phyloP scores from a whole-genome alignment of 1,140 invertebrate genomes.

The Zaprionus kolodkinae region DNA sequence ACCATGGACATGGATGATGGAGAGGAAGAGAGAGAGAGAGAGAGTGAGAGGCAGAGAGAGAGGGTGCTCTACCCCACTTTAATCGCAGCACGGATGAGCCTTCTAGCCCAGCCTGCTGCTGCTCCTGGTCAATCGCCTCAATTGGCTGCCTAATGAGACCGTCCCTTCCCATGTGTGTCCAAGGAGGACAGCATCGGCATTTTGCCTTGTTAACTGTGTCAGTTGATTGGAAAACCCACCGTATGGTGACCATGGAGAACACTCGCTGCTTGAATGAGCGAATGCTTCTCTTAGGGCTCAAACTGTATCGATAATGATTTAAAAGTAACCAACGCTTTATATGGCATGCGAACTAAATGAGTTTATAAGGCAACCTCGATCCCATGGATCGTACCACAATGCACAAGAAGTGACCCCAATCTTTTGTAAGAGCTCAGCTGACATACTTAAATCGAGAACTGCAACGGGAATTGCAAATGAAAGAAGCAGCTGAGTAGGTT shows the following conservation, averaged over 20 bases:
- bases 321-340: not conserved
- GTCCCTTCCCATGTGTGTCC: not conserved
- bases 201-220: slow-evolving; percentile 6
- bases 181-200: not conserved
- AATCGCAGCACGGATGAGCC: not conserved
- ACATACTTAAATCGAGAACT: not conserved
- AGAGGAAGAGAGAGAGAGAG: not conserved
- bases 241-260: not conserved
- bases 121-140: not conserved
- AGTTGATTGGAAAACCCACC: not conserved
- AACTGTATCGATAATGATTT: not conserved
- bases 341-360: not conserved
- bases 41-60: too few relatives aligned
- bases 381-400: too few relatives aligned
- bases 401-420: slow-evolving; percentile 5
- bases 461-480: not conserved
- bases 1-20: slow-evolving; percentile 12
- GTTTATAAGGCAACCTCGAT: not conserved
- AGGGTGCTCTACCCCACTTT: not conserved
- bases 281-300: not conserved
- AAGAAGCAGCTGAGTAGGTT: not conserved
- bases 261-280: not conserved
- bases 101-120: not conserved
- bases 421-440: not conserved
- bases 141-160: slow-evolving; percentile 1